Evolutionary conservation across 2,888 invertebrate species (phyloP).

Genomic region (Trypoxylon attenuatum): DNA sequence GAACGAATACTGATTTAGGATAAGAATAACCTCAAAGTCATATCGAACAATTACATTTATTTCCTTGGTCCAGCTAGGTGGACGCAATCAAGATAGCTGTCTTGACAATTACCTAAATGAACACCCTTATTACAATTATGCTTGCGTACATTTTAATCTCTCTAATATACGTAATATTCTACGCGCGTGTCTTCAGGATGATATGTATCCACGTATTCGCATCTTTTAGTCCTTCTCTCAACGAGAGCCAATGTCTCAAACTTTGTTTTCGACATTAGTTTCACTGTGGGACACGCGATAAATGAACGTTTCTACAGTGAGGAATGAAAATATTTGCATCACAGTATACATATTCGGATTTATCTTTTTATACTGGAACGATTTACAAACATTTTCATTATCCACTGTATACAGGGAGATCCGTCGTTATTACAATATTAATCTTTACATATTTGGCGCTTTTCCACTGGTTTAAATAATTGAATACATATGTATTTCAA

Average conservation of each 20-base stretch:
- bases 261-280: no score
- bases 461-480: slow-evolving; percentile 14
- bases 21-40: background rate
- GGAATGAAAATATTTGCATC: no score
- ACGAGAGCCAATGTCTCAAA: no score
- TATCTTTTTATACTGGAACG: no score
- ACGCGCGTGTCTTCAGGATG: slow-evolving; percentile 1
- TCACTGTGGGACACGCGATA: no score
- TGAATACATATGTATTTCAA: background rate
- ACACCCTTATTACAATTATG: slow-evolving; percentile 27
- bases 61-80: slow-evolving; percentile 39
- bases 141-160: slow-evolving; percentile 25
- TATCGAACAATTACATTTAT: slow-evolving; percentile 42
- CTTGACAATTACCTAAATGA: slow-evolving; percentile 12
- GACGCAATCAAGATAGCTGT: slow-evolving; percentile 9
- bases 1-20: no score
- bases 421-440: slow-evolving; percentile 9
- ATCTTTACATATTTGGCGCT: slow-evolving; percentile 19
- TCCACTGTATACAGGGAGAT: background rate
- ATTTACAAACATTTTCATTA: background rate
- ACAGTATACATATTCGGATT: no score
- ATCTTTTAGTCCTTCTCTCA: no score
- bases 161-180: slow-evolving; percentile 18
- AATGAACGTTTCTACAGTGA: no score
- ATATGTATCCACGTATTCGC: slow-evolving; percentile 15